These are phyloP conservation scores for Xerus inauris DNA, from an alignment of 2,113 vertebrate genomes.

Conservation along the genomic window DNA sequence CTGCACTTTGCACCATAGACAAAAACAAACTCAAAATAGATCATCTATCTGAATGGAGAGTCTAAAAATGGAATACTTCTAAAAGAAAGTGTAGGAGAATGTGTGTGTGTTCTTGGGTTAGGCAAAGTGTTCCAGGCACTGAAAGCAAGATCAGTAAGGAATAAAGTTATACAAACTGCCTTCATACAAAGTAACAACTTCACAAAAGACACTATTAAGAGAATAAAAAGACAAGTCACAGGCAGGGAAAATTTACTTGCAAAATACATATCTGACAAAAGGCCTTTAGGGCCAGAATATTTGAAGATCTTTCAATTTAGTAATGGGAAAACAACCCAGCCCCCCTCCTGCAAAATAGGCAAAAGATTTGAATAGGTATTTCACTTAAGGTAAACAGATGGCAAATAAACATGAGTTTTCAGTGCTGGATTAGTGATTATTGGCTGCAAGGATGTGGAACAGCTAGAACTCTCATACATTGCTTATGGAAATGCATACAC, in stretches of 20 bases:
- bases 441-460: neutral
- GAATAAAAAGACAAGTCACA: neutral
- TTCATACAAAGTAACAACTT: neutral
- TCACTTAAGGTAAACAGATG: neutral
- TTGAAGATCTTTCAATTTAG: conserved; percentile 13
- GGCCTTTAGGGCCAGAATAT: neutral
- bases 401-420: neutral
- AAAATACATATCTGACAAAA: neutral
- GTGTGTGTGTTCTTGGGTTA: neutral
- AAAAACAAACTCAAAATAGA: neutral
- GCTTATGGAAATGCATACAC: neutral
- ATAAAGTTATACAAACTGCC: neutral
- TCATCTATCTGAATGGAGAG: conserved; percentile 6
- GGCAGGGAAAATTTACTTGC: neutral
- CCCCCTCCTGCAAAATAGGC: neutral
- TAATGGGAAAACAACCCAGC: neutral
- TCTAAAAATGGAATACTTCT: neutral
- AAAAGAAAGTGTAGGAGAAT: neutral
- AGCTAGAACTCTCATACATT: neutral
- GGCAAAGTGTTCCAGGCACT: neutral
- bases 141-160: neutral
- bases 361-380: neutral
- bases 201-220: neutral
- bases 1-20: neutral
- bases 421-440: neutral